These are phyloP conservation scores for Cryptus viduatorius DNA, from an alignment of 2,888 invertebrate species.

Conservation along the genomic window DNA sequence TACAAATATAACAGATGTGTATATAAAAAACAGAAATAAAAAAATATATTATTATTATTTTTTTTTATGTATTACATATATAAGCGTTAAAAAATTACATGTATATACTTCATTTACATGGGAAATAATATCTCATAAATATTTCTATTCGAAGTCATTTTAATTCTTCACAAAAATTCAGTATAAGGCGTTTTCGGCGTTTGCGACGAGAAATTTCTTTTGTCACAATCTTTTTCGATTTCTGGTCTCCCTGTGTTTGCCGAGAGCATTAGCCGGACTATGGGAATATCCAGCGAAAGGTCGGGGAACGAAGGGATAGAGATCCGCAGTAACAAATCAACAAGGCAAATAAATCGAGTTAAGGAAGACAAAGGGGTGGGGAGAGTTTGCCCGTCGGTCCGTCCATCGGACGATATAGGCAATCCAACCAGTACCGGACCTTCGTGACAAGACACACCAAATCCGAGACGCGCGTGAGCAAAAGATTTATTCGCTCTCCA, in stretches of 20 bases:
- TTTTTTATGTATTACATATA: too few species aligned
- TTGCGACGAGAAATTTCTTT: slow-evolving; percentile 4
- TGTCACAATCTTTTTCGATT: slow-evolving; percentile 2
- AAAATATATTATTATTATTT: too few species aligned
- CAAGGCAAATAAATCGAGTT: slow-evolving; percentile 69
- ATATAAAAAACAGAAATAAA: too few species aligned
- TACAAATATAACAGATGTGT: too few species aligned
- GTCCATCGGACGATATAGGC: slow-evolving; percentile 51
- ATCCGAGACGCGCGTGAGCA: slow-evolving; percentile 36
- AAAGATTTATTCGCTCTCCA: slow-evolving; percentile 69
- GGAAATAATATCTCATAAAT: too few species aligned
- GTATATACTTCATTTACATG: too few species aligned
- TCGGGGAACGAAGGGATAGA: slow-evolving; percentile 40
- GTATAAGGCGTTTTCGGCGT: background rate
- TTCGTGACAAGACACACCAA: slow-evolving; percentile 53
- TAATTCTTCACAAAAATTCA: background rate
- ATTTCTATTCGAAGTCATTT: background rate
- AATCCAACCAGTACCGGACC: slow-evolving; percentile 53
- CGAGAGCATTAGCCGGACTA: slow-evolving; percentile 49
- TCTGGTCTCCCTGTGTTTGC: slow-evolving; percentile 40
- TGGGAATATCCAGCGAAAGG: slow-evolving; percentile 40
- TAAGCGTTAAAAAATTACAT: too few species aligned
- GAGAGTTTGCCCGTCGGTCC: slow-evolving; percentile 8
- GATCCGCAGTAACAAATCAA: slow-evolving; percentile 66
- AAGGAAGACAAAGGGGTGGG: slow-evolving; percentile 62